phyloP scores from a whole-genome alignment of 35 echinoderm and acorn worm genomes.

The Antedon bifida region DNA sequence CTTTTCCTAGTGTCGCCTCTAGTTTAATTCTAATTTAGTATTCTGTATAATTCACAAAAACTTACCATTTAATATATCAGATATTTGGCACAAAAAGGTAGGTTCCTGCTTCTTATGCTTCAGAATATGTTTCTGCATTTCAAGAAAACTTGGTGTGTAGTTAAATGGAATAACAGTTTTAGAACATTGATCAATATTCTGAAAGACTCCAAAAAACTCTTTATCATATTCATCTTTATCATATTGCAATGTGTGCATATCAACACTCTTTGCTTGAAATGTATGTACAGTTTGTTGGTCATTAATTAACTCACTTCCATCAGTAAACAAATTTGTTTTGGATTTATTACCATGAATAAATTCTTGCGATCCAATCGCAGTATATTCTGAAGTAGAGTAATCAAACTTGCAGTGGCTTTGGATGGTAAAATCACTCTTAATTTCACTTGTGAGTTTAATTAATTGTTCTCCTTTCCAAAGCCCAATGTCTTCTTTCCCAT shows the following conservation, averaged over 20 bases:
- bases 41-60: not conserved
- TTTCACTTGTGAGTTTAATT: slow-evolving; percentile 47
- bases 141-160: slow-evolving; percentile 56
- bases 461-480: slow-evolving; percentile 75
- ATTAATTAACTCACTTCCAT: not conserved
- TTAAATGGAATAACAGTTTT: slow-evolving; percentile 15
- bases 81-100: slow-evolving; percentile 19
- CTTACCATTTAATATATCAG: slow-evolving; percentile 61
- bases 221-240: slow-evolving; percentile 74
- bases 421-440: slow-evolving; percentile 64
- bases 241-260: slow-evolving; percentile 58
- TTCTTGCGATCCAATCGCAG: not conserved
- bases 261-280: slow-evolving; percentile 52
- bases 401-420: slow-evolving; percentile 52
- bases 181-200: not conserved
- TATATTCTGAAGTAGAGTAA: slow-evolving; percentile 39
- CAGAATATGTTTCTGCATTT: slow-evolving; percentile 47
- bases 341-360: not conserved
- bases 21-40: too few relatives aligned
- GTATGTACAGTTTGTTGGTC: too few relatives aligned
- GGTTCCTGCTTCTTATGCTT: slow-evolving; percentile 39
- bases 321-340: not conserved
- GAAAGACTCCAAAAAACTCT: slow-evolving; percentile 47
- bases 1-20: too few relatives aligned
- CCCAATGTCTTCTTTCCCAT: slow-evolving; percentile 61